phyloP scores from a whole-genome alignment of 1,140 invertebrate genomes.

The Musca domestica region DNA sequence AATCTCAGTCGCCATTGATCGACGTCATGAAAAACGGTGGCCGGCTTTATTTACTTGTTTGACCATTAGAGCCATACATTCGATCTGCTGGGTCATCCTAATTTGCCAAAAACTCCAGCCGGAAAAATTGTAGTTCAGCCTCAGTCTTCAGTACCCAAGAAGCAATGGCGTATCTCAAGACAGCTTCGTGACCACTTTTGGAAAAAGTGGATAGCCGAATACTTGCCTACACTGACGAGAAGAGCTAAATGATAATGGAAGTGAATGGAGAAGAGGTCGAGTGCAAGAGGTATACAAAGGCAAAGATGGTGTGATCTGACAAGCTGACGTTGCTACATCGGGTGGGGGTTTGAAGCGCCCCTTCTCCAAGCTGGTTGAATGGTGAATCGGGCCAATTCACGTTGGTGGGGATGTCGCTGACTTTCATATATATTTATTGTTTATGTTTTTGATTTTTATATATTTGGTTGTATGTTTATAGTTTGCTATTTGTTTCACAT shows the following conservation, averaged over 20 bases:
- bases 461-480: too few species aligned
- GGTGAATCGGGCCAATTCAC: not conserved
- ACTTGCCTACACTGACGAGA: constrained; percentile 20
- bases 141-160: not conserved
- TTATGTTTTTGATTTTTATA: too few species aligned
- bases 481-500: too few species aligned
- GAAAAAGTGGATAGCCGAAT: constrained; percentile 23
- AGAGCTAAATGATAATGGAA: constrained; percentile 19
- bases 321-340: not conserved
- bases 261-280: constrained; percentile 5
- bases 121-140: not conserved
- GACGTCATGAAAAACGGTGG: too few species aligned
- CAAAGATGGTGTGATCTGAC: not conserved
- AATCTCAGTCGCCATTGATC: too few species aligned
- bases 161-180: constrained; percentile 11
- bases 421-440: too few species aligned
- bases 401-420: too few species aligned
- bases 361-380: not conserved
- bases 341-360: not conserved
- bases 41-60: constrained; percentile 17
- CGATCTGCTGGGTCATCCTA: constrained; percentile 7
- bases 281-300: not conserved
- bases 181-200: constrained; percentile 23
- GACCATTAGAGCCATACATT: constrained; percentile 22
- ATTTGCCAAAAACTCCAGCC: not conserved